Evolutionary conservation across 2,113 vertebrate species (phyloP), one percentile per base, ranked within the genome.

Genomic region (Nansenia antarctica): DNA sequence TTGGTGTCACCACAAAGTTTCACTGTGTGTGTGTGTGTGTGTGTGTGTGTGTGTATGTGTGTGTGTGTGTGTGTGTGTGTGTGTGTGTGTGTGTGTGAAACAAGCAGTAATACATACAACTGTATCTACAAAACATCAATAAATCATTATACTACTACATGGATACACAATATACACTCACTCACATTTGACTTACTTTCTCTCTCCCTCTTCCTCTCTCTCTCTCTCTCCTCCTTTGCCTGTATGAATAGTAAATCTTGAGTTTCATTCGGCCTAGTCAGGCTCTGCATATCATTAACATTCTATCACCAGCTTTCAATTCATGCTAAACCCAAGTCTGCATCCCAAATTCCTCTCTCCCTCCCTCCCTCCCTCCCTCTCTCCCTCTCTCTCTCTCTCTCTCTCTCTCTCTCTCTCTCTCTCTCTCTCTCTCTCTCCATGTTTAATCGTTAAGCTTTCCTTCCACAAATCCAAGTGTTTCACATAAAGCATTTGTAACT

Each of bases 261-360:
- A 70, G 73, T 84, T 76, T 85, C 55, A 70, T 81, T 73, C 68
- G 70, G 65, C 59, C 26, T 72, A 67, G 70, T 74, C 73, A 69
- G 67, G 12, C 70, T 81, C 72, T 78, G 77, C 80, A 85, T 87
- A 81, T 82, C 74, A 86, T 89, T 88, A 87, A 81, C 85, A 79
- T 71, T 72, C 75, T 53, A 20, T 65, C 49, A 22, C 55, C 61
- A 61, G 22, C 52, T 65, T 67, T 60, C 52, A 69, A 34, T 74
- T 74, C n/a, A 29, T 32, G 7, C 39, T 59, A 49, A 69, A 69
- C 39, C 62, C 34, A 22, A 39, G 42, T 20, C 42, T 30, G 15
- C 9, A 20, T 72, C 29, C 9, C 34, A 9, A 7, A 22, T 49
- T 62, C 26, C 35, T 59, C 42, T 53, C 58, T 24, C 29, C 45